Conservation (phyloP, 2,797 vertebrate species). For the Hylomyscus alleni region DNA sequence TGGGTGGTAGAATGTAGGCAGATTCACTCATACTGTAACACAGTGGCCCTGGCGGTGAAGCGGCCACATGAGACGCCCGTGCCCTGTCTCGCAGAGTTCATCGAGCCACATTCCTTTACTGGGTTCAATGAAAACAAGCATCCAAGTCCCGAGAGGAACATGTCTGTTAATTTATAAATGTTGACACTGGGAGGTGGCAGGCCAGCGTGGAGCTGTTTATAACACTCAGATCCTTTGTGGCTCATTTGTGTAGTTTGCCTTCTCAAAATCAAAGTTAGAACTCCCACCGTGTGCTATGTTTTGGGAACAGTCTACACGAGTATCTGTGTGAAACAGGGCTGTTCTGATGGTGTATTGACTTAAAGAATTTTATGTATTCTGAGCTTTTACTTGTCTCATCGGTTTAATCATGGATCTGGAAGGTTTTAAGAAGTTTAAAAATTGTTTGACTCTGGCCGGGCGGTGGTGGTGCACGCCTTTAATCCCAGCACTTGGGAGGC, state of each 20-base stretch:
- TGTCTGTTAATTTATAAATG: slow-evolving; percentile 20
- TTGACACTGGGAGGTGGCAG: slow-evolving; percentile 53
- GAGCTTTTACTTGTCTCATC: neutral
- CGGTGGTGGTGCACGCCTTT: no score
- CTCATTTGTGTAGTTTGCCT: slow-evolving; percentile 28
- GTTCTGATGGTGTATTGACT: neutral
- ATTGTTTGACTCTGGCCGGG: neutral
- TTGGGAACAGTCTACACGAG: neutral
- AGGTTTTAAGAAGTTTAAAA: slow-evolving; percentile 59
- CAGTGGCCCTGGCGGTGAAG: neutral
- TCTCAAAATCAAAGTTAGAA: slow-evolving; percentile 52
- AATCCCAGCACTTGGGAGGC: no score
- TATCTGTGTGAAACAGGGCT: neutral
- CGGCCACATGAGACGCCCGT: neutral
- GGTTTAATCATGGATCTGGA: slow-evolving; percentile 42
- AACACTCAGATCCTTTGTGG: slow-evolving; percentile 1
- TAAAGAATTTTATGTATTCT: slow-evolving; percentile 43
- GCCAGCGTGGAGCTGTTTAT: neutral
- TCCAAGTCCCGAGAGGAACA: neutral
- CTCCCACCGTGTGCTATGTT: neutral
- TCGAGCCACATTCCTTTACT: neutral
- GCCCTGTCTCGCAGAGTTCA: slow-evolving; percentile 47
- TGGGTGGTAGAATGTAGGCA: neutral
- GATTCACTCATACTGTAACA: neutral
- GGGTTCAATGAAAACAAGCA: slow-evolving; percentile 46